These are phyloP conservation scores for Motacilla alba DNA, from an alignment of 2,113 vertebrate genomes.

Conservation along the genomic window DNA sequence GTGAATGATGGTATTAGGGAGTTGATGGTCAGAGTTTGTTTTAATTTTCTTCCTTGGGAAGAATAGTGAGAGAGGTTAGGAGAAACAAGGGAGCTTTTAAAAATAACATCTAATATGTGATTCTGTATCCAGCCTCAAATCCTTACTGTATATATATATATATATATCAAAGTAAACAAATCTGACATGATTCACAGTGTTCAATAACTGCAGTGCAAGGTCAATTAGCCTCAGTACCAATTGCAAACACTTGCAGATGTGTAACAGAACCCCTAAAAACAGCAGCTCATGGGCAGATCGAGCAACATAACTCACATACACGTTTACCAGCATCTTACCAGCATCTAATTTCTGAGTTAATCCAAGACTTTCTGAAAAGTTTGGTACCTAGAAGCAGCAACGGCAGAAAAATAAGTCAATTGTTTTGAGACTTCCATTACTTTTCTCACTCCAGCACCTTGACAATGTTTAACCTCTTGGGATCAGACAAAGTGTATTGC, in stretches of 20 bases:
- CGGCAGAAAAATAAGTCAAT: neutral
- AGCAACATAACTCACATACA: neutral
- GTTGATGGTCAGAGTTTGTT: neutral
- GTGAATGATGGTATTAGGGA: neutral
- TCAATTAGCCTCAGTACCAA: slow-evolving; percentile 22
- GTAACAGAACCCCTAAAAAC: neutral
- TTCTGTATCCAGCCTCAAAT: neutral
- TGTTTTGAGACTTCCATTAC: neutral
- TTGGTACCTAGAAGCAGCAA: neutral
- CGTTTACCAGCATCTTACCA: neutral
- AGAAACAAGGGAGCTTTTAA: neutral
- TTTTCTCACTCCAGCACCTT: neutral
- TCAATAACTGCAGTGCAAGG: neutral
- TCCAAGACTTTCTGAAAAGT: neutral
- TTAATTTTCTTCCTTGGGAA: neutral
- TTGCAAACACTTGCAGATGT: neutral
- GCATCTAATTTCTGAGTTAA: neutral
- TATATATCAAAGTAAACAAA: neutral
- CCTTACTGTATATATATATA: neutral
- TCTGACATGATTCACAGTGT: neutral
- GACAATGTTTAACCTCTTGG: neutral
- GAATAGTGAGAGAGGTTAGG: neutral
- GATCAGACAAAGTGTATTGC: neutral
- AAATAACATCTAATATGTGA: neutral
- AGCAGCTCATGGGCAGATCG: neutral